phyloP scores from a whole-genome alignment of 2,113 vertebrate genomes.

The Lycaon pictus region DNA sequence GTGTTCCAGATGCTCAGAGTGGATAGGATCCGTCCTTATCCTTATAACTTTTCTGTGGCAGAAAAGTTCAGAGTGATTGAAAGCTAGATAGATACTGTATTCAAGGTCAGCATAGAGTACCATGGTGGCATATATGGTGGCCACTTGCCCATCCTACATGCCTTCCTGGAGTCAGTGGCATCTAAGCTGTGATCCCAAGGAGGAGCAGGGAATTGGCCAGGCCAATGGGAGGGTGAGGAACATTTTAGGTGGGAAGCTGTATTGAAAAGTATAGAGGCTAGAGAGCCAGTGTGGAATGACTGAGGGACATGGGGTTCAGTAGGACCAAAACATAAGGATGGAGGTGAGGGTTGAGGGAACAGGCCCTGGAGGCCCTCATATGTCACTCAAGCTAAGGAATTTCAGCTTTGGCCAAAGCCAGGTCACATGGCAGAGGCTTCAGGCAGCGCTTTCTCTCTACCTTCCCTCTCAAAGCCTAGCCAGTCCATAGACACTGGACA shows the following conservation, averaged over 20 bases:
- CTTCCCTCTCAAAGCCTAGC: not conserved
- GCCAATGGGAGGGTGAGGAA: rapidly evolving
- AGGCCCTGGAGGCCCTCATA: not conserved
- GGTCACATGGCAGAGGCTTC: not conserved
- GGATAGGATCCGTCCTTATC: not conserved
- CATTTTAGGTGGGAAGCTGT: not conserved
- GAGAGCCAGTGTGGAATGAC: not conserved
- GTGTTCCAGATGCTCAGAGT: not conserved
- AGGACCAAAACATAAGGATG: not conserved
- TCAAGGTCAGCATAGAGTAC: not conserved
- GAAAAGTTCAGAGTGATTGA: not conserved
- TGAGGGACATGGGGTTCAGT: rapidly evolving
- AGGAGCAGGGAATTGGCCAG: not conserved
- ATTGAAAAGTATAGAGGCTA: not conserved
- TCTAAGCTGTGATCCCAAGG: not conserved
- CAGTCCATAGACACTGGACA: not conserved
- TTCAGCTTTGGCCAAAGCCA: not conserved
- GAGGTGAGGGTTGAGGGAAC: not conserved
- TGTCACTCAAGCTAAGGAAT: not conserved
- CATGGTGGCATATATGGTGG: rapidly evolving
- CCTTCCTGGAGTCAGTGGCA: not conserved
- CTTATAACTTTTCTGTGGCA: not conserved
- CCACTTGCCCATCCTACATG: not conserved
- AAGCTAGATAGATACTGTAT: not conserved
- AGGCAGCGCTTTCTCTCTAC: not conserved